Evolutionary conservation across 2,888 invertebrate species (phyloP).

Genomic region (Pammene aurita): DNA sequence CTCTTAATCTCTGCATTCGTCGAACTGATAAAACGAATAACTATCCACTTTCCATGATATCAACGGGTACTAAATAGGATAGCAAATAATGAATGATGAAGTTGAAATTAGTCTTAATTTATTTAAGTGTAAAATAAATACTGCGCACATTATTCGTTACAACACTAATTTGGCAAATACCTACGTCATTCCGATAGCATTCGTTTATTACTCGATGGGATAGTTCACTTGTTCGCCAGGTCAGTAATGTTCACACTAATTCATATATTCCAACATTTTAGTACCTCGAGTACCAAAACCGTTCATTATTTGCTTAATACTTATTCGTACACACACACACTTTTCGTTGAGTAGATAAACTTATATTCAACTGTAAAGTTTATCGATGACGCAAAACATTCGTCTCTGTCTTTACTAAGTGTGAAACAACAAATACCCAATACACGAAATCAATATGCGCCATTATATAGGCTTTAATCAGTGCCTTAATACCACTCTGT

Average conservation of each 20-base stretch:
- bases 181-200: neutral
- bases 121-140: slow-evolving; percentile 33
- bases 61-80: slow-evolving; percentile 3
- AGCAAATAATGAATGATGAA: slow-evolving; percentile 16
- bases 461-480: neutral
- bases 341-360: slow-evolving; percentile 1
- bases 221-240: neutral
- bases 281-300: slow-evolving; percentile 6
- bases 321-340: slow-evolving; percentile 2
- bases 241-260: neutral
- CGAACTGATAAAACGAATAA: slow-evolving; percentile 20
- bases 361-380: neutral
- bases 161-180: slow-evolving; percentile 16
- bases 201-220: slow-evolving; percentile 4
- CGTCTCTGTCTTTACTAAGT: neutral
- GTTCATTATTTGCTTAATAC: neutral
- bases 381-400: neutral
- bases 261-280: slow-evolving; percentile 1
- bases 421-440: neutral
- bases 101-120: slow-evolving; percentile 19
- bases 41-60: slow-evolving; percentile 13
- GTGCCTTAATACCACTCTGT: neutral
- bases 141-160: slow-evolving; percentile 2
- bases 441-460: neutral
- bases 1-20: slow-evolving; percentile 24